phyloP scores from a whole-genome alignment of 2,888 invertebrate species.

The Oscheius sp. region DNA sequence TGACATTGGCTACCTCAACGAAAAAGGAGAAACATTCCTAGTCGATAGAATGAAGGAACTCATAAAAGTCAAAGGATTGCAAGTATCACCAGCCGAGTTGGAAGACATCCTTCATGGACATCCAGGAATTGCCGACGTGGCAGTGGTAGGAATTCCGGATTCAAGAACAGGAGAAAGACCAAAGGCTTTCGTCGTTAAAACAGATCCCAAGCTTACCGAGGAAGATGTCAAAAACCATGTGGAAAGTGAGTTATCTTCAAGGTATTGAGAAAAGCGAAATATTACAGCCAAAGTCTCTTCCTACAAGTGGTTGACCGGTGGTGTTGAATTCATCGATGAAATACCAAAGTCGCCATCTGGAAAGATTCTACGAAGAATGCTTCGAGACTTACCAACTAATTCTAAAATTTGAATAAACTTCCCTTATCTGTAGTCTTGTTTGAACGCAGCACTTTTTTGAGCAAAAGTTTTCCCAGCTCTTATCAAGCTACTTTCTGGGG shows the following conservation, averaged over 20 bases:
- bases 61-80: too few species aligned
- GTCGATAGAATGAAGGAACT: constrained; percentile 65
- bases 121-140: constrained; percentile 83
- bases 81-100: constrained; percentile 84
- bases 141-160: constrained; percentile 84
- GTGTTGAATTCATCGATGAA: constrained; percentile 80
- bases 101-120: constrained; percentile 84
- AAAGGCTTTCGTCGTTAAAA: constrained; percentile 32
- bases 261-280: background rate
- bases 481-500: too few species aligned
- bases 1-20: constrained; percentile 58
- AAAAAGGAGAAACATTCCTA: constrained; percentile 49
- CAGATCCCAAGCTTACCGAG: constrained; percentile 22
- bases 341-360: constrained; percentile 84
- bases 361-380: constrained; percentile 81
- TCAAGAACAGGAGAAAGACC: constrained; percentile 54
- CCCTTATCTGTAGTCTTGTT: too few species aligned
- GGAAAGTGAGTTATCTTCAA: background rate
- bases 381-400: too few species aligned
- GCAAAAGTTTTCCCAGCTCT: too few species aligned
- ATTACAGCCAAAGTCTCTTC: background rate
- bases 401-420: too few species aligned
- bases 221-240: constrained; percentile 1
- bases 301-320: constrained; percentile 77
- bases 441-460: too few species aligned